Evolutionary conservation across 2,797 vertebrate species (phyloP).

Genomic region (Merluccius polli): DNA sequence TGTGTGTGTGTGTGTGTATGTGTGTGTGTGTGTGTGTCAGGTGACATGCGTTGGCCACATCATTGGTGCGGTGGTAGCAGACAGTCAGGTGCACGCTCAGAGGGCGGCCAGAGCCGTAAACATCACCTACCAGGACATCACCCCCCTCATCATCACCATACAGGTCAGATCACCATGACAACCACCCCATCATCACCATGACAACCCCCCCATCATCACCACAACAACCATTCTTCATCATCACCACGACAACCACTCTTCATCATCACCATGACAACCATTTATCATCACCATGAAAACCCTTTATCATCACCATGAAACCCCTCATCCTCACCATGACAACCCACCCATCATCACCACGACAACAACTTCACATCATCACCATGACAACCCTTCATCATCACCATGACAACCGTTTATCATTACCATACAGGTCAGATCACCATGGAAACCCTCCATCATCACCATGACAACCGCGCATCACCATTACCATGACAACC

Average conservation of each 20-base stretch:
- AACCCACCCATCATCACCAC: not conserved
- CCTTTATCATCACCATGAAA: too few relatives aligned
- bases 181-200: not conserved
- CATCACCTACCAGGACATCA: conserved; percentile 83
- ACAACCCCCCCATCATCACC: too few relatives aligned
- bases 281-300: not conserved
- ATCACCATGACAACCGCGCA: not conserved
- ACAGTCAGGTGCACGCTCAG: conserved; percentile 87
- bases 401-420: not conserved
- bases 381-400: too few relatives aligned
- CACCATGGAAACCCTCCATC: not conserved
- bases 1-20: conserved; percentile 13
- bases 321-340: not conserved
- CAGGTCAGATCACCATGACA: conserved; percentile 69
- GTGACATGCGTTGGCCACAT: conserved; percentile 94
- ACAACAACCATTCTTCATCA: too few relatives aligned
- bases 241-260: not conserved
- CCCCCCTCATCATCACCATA: conserved; percentile 81
- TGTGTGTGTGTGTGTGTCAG: conserved; percentile 55
- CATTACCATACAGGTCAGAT: conserved; percentile 86
- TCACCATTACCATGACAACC: not conserved
- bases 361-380: too few relatives aligned
- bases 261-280: too few relatives aligned
- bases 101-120: conserved; percentile 83
- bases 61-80: conserved; percentile 86